Base-by-base conservation (phyloP, 2,888 invertebrate species). In the Osmoderma eremita region DNA sequence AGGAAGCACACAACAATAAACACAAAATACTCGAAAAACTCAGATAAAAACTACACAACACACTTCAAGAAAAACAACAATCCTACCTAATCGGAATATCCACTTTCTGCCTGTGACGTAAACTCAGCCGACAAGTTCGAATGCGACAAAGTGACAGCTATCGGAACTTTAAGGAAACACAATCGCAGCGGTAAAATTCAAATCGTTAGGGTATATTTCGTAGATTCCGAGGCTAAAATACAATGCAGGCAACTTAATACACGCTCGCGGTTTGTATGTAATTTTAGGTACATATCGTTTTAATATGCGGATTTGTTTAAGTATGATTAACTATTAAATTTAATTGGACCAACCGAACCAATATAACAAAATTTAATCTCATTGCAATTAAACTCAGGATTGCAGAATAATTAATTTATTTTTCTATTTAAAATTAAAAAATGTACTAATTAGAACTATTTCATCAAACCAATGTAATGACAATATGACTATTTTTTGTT, bases 1-100 rank as follows among this genome's bases (percentile, higher is more conserved):
- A 81, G 80, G 81, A 81, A 78, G 79, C 77, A 78, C 78, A 76
- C 54, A 69, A 62, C 24, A 68, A 50, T 61, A 72, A 67, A 56
- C 65, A 69, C 67, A 56, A 66, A 53, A 39, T 45, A 64, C 67
- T 66, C 39, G 50, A 61, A 64, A 71, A 71, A 67, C 62, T 24
- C 30, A 42, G 65, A 53, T 66, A 50, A 65, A 69, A 62, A 54
- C 58, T 63, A 65, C 39, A 51, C 67, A 64, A 51, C 63, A 67
- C 69, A 65, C 65, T 70, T 67, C 24, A 41, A 68, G 63, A 69
- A 67, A 70, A 73, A 74, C 69, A 75, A 75, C 72, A 75, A 75
- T 75, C 71, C 30, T 72, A 63, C 68, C 39, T 64, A 73, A 73
- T 72, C 72, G 73, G 72, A 74, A 75, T 75, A 75, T 75, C 30